Conservation (phyloP, 1,140 invertebrate genomes). For the Dufourea novaeangliae region DNA sequence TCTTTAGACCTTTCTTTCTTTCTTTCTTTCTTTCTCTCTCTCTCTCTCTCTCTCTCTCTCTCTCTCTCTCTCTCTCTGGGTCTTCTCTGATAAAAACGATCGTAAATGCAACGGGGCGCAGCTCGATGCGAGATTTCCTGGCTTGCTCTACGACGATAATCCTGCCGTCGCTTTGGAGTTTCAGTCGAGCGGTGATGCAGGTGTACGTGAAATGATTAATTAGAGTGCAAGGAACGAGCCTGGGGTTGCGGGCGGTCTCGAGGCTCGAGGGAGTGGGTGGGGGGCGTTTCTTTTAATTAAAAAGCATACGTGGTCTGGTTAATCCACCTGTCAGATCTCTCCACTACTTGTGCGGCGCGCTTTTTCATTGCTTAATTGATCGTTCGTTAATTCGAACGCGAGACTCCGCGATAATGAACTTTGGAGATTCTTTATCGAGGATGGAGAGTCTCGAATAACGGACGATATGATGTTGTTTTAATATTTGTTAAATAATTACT, state of each 20-base stretch:
- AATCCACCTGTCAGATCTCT: background rate
- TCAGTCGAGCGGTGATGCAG: slow-evolving; percentile 10
- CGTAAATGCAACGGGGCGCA: background rate
- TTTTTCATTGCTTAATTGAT: background rate
- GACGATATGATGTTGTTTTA: no score
- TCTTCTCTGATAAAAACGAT: slow-evolving; percentile 1
- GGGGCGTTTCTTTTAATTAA: slow-evolving; percentile 13
- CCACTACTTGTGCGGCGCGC: background rate
- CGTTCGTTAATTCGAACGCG: no score
- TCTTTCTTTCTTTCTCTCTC: slow-evolving; percentile 37
- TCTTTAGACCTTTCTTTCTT: no score
- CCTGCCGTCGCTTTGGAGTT: background rate
- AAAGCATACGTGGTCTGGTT: background rate
- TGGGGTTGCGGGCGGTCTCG: background rate
- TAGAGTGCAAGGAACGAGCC: slow-evolving; percentile 10
- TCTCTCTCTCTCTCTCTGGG: background rate
- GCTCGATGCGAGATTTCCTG: background rate
- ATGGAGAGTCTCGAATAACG: no score
- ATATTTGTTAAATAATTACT: no score
- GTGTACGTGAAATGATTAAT: slow-evolving; percentile 33
- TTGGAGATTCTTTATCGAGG: no score
- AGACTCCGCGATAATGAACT: no score
- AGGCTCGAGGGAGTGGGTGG: no score
- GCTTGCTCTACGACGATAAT: slow-evolving; percentile 7
- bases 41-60: slow-evolving; percentile 12